phyloP scores from a whole-genome alignment of 1,140 invertebrate species.

The Calliopsis andreniformis region DNA sequence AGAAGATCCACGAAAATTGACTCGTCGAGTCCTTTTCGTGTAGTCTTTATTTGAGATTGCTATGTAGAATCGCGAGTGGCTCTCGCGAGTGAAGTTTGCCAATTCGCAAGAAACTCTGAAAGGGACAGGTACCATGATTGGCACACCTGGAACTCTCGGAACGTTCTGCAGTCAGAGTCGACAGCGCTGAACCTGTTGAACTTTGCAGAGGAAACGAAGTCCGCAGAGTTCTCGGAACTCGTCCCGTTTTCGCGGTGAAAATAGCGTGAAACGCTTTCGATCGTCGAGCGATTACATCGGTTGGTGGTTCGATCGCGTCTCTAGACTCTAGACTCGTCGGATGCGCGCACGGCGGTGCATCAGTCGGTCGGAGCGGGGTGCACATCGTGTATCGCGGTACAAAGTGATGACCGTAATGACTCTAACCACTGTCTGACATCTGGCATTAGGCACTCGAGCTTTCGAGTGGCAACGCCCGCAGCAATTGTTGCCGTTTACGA shows the following conservation, averaged over 20 bases:
- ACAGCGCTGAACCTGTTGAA: no score
- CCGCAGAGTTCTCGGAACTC: neutral
- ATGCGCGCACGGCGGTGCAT: slow-evolving; percentile 7
- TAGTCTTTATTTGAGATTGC: no score
- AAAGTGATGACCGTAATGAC: slow-evolving; percentile 76
- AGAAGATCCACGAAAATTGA: no score
- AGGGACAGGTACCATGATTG: no score
- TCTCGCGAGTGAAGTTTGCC: no score
- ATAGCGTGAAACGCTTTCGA: neutral
- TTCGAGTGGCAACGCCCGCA: slow-evolving; percentile 77
- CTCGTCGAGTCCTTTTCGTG: no score
- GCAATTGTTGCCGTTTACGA: slow-evolving; percentile 78
- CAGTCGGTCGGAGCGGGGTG: slow-evolving; percentile 17
- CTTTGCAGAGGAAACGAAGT: neutral
- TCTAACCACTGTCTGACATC: slow-evolving; percentile 77
- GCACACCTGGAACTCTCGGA: no score
- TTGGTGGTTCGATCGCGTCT: slow-evolving; percentile 9
- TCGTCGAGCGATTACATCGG: slow-evolving; percentile 14
- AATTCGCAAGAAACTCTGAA: no score
- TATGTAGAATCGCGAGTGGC: no score
- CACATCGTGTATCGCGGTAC: slow-evolving; percentile 65
- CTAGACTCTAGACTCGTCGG: slow-evolving; percentile 2
- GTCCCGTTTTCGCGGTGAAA: neutral
- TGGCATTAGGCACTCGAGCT: slow-evolving; percentile 76
- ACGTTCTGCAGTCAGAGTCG: no score